Conservation (phyloP, 2,113 vertebrate genomes). For the Gymnorhina tibicen region DNA sequence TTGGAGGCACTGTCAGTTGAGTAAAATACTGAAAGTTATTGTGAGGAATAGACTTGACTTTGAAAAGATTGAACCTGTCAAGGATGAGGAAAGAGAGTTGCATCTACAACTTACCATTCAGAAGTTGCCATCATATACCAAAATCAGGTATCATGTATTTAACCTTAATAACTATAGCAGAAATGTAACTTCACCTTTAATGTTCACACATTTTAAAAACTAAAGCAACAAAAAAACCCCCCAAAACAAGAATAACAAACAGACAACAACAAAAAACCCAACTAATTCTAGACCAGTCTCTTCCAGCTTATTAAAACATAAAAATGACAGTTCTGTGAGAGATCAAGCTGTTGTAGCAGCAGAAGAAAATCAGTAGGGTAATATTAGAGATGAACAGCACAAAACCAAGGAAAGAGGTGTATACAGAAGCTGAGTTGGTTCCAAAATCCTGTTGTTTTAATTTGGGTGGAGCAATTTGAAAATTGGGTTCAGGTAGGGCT, state of each 20-base stretch:
- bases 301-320: background rate
- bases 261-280: accelerated
- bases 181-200: background rate
- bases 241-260: background rate
- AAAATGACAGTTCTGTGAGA: background rate
- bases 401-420: background rate
- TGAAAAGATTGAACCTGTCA: background rate
- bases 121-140: background rate
- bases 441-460: background rate
- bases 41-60: background rate
- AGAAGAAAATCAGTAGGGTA: background rate
- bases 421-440: background rate
- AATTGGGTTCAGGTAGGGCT: background rate
- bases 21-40: background rate
- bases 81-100: background rate
- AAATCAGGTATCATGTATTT: background rate
- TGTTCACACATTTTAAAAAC: background rate
- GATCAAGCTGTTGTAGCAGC: background rate
- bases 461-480: background rate
- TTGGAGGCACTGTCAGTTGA: background rate
- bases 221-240: background rate
- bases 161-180: background rate
- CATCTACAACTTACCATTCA: background rate
- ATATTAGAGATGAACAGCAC: background rate
- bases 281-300: background rate